Percentiles rank a stretch among this genome's conserved stretches.
phyloP scores from a whole-genome alignment of 2,797 vertebrate species.

The Urocyon cinereoargenteus region DNA sequence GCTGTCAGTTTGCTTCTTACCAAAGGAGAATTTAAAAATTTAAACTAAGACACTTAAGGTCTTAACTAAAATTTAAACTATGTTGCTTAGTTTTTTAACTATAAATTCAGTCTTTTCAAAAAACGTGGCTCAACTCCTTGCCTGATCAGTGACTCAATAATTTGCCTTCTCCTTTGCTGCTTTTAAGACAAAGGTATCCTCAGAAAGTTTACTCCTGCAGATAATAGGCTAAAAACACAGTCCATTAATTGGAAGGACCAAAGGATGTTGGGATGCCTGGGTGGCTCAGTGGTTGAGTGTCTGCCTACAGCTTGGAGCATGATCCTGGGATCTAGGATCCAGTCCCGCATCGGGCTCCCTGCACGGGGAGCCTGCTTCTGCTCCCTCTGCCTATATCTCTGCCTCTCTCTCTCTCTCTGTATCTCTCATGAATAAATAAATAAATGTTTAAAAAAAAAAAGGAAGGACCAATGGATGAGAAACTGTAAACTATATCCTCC shows the following conservation, averaged over 20 bases:
- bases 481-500: background rate
- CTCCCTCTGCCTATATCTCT: too few species aligned
- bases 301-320: too few species aligned
- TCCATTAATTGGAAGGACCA: background rate
- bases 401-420: too few species aligned
- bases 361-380: too few species aligned
- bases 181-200: conserved; percentile 19
- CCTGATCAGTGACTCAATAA: background rate
- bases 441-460: too few species aligned
- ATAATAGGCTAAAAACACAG: background rate
- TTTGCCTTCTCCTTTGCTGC: background rate
- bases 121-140: background rate
- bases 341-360: too few species aligned
- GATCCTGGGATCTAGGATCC: too few species aligned
- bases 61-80: conserved; percentile 12
- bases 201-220: background rate
- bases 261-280: too few species aligned
- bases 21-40: background rate
- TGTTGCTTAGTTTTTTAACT: background rate
- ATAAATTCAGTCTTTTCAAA: conserved; percentile 50
- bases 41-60: background rate
- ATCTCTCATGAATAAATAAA: too few species aligned
- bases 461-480: background rate
- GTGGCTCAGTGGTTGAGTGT: too few species aligned
- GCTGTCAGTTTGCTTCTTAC: background rate